phyloP scores from a whole-genome alignment of 2,113 vertebrate genomes.

The Cephalopholis sonnerati region DNA sequence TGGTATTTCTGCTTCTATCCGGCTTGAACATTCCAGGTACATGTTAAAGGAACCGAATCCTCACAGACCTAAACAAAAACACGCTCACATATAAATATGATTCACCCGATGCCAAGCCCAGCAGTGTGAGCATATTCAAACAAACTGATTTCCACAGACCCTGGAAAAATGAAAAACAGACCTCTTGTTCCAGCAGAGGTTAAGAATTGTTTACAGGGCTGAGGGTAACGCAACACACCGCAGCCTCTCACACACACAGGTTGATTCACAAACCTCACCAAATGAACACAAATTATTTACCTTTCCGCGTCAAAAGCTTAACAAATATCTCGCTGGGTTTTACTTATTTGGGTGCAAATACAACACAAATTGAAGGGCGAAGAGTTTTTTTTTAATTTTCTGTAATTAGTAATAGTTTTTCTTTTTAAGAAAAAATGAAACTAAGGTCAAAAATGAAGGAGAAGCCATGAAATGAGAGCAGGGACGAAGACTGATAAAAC shows the following conservation, averaged over 20 bases:
- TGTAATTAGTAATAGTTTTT: conserved; percentile 28
- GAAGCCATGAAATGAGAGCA: conserved; percentile 54
- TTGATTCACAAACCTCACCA: conserved; percentile 3
- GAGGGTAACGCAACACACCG: conserved; percentile 47
- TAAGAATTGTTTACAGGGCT: conserved; percentile 58
- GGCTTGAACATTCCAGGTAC: conserved; percentile 73
- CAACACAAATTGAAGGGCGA: neutral
- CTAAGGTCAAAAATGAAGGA: conserved; percentile 48
- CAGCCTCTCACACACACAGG: neutral
- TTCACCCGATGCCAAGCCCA: conserved; percentile 53
- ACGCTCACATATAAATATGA: conserved; percentile 67
- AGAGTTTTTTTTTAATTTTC: neutral
- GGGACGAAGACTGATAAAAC: conserved; percentile 30
- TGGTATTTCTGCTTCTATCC: conserved; percentile 73
- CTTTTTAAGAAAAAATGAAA: conserved; percentile 39
- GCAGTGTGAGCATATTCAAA: conserved; percentile 62
- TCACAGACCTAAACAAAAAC: conserved; percentile 71
- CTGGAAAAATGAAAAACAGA: conserved; percentile 73
- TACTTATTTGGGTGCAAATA: conserved; percentile 8
- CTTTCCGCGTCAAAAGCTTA: neutral
- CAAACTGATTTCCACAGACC: conserved; percentile 75
- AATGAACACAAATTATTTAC: conserved; percentile 21
- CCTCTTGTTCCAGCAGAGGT: conserved; percentile 56
- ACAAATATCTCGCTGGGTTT: conserved; percentile 1
- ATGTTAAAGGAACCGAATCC: conserved; percentile 59